Percentiles rank a stretch among this genome's conserved stretches.
phyloP scores from a whole-genome alignment of 2,113 vertebrate species.

The Falco punctatus region DNA sequence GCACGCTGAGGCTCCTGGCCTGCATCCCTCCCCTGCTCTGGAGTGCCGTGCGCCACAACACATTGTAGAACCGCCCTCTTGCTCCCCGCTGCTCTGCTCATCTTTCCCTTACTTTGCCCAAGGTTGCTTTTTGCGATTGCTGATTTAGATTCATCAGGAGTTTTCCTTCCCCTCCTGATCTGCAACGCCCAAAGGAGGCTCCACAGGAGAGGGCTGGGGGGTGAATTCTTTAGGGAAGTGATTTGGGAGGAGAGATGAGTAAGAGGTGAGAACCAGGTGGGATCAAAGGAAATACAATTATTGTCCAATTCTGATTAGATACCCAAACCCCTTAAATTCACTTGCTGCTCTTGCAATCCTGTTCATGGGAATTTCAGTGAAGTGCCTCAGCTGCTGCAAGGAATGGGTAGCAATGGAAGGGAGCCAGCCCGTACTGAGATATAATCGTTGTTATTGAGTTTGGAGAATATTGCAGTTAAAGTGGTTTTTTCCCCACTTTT shows the following conservation, averaged over 20 bases:
- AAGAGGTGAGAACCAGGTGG: slow-evolving; percentile 10
- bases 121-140: not conserved
- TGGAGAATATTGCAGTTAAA: not conserved
- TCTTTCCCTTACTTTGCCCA: not conserved
- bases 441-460: not conserved
- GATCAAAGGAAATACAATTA: slow-evolving; percentile 16
- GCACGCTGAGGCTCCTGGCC: not conserved
- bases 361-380: not conserved
- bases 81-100: not conserved
- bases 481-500: not conserved
- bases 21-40: not conserved
- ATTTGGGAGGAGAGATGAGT: not conserved
- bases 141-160: not conserved
- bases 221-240: not conserved
- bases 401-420: not conserved
- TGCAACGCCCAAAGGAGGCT: not conserved
- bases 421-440: not conserved
- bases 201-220: fast-evolving
- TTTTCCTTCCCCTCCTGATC: not conserved
- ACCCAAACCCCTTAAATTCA: not conserved
- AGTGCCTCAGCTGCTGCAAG: not conserved
- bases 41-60: fast-evolving
- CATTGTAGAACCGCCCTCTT: not conserved
- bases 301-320: not conserved
- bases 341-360: not conserved